phyloP scores from a whole-genome alignment of 2,888 invertebrate genomes.

The Argyresthia goedartella region DNA sequence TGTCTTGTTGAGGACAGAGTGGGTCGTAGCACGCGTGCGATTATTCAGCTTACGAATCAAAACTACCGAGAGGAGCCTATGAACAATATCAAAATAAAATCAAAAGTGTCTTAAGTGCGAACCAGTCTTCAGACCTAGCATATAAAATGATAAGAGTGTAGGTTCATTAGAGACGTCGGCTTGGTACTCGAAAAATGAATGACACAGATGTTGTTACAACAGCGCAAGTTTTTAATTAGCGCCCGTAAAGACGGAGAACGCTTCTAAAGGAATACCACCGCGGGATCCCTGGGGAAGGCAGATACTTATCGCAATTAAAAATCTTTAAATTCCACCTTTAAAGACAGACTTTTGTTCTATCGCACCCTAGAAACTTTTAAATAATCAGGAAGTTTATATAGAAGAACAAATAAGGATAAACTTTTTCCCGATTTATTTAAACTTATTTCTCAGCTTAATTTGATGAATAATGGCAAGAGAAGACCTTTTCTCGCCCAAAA shows the following conservation, averaged over 20 bases:
- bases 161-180: not conserved
- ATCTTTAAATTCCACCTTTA: conserved; percentile 2
- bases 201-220: conserved; percentile 1
- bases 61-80: too few relatives aligned
- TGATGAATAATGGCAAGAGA: conserved; percentile 18
- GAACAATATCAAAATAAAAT: too few relatives aligned
- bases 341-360: not conserved
- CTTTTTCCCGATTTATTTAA: not conserved
- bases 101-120: too few relatives aligned
- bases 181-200: not conserved
- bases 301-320: conserved; percentile 5
- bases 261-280: not conserved
- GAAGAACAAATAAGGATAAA: not conserved
- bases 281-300: not conserved
- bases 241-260: conserved; percentile 4
- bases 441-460: conserved; percentile 18
- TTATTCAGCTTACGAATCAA: too few relatives aligned
- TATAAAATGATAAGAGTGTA: not conserved
- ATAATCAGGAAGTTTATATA: not conserved
- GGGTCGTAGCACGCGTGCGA: too few relatives aligned
- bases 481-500: conserved; percentile 22
- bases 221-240: conserved; percentile 9
- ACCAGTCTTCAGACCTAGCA: not conserved
- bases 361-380: not conserved
- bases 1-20: too few relatives aligned